Evolutionary conservation across 2,888 invertebrate species (phyloP), one percentile per base, ranked within the genome.

Genomic region (Ptychoptera contaminata): DNA sequence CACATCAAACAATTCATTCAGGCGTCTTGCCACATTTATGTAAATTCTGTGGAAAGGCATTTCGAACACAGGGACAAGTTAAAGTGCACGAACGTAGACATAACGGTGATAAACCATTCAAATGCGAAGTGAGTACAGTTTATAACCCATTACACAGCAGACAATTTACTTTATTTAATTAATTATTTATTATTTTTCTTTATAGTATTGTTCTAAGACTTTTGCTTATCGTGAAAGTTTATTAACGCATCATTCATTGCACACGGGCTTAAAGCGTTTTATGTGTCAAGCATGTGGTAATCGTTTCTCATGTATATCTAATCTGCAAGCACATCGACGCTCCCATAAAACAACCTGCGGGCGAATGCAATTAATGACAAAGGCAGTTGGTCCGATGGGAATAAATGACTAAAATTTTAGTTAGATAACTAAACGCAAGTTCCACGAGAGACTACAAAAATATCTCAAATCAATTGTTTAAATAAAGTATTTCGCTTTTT

Each of bases 201-300:
- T 54, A n/a, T 45, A 63, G 62, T 55, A 58, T 2, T 65, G 65
- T 44, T 55, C 61, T 8, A 65, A 66, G 51, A 58, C 65, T 16
- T 71, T 71, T 56, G 67, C 68, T 1, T 68, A 71, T 50, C 60
- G 70, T 23, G 69, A 69, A 50, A 70, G 69, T 50, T 56, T 71
- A 41, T 54, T 70, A 29, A 71, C 69, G 2, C 71, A 71, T 49
- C 66, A 66, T 56, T 67, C 67, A 2, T 54, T 68, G 5, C 71
- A 71, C 48, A 70, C 69, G 1, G 70, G 71, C 43, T 60, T 67
- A 8, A 70, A 69, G 47, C 67, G 69, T 4, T 67, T 68, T 51
- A 54, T 67, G 16, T 71, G 71, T 53, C 61, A 66, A 47, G 63
- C 65, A 2, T 71, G 71, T 50, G 69, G 69, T 35, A 62, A 63